Evolutionary conservation across 2,797 vertebrate species (phyloP).

Genomic region (Pseudochirops cupreus): DNA sequence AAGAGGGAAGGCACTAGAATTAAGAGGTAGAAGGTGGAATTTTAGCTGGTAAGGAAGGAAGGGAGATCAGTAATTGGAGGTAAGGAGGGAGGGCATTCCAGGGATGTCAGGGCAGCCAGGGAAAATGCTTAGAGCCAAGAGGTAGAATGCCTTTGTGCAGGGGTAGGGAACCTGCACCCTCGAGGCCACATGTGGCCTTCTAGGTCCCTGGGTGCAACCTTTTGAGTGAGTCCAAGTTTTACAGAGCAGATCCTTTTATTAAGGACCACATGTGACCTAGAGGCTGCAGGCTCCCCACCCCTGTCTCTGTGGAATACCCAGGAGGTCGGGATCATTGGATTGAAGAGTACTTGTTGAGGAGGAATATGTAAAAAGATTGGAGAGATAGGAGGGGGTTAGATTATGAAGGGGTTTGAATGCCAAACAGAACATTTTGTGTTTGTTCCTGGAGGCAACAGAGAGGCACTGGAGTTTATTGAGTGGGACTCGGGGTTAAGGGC

Average conservation of each 20-base stretch:
- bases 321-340: neutral
- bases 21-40: neutral
- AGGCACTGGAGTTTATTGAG: too few species aligned
- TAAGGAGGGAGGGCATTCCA: neutral
- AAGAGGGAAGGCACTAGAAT: neutral
- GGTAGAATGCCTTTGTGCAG: neutral
- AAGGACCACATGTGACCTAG: too few species aligned
- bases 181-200: too few species aligned
- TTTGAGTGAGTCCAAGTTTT: too few species aligned
- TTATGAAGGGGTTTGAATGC: neutral
- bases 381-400: neutral
- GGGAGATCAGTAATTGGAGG: neutral
- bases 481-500: too few species aligned
- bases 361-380: neutral
- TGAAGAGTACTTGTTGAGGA: neutral
- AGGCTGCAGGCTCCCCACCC: too few species aligned
- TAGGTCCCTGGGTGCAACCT: too few species aligned
- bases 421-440: neutral
- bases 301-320: neutral
- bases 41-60: neutral
- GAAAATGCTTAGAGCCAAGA: neutral
- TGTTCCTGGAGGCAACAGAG: neutral
- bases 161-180: too few species aligned
- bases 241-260: too few species aligned
- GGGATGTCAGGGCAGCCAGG: neutral